Evolutionary conservation across 2,113 vertebrate genomes (phyloP).

Genomic region (Isurus oxyrinchus): DNA sequence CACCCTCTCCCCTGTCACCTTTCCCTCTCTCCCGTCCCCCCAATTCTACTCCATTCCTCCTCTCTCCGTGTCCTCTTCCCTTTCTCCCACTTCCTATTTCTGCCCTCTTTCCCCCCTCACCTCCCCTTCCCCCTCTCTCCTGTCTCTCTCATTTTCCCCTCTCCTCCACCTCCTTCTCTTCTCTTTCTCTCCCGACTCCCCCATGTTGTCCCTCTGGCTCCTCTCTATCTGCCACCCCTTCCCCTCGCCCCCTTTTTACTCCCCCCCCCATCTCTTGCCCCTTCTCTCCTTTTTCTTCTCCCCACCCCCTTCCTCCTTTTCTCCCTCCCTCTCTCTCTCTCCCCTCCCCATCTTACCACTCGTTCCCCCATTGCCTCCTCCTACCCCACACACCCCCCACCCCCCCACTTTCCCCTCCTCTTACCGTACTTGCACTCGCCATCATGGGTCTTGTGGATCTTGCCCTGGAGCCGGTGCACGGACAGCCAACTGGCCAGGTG

Average conservation of each 20-base stretch:
- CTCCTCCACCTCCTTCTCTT: neutral
- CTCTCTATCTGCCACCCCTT: neutral
- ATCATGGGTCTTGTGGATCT: constrained; percentile 52
- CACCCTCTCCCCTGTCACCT: no score
- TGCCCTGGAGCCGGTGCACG: constrained; percentile 40
- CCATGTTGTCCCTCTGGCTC: no score
- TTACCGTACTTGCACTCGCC: constrained; percentile 60
- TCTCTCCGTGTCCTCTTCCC: neutral
- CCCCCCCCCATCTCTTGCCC: neutral
- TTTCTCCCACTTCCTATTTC: neutral
- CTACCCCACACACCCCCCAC: rapidly evolving
- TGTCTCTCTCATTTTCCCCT: no score
- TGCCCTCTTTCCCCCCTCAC: neutral
- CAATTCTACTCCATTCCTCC: neutral
- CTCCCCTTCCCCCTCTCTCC: neutral
- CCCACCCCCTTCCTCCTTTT: neutral
- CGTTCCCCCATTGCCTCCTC: no score
- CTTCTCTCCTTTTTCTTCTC: no score
- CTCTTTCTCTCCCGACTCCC: neutral
- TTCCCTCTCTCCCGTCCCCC: neutral
- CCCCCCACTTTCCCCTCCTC: constrained; percentile 23
- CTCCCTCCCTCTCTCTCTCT: neutral
- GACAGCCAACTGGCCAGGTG: constrained; percentile 48
- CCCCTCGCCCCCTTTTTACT: no score
- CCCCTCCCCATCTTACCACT: neutral